These are phyloP conservation scores for Panzeria rudis DNA, from an alignment of 2,888 invertebrate genomes.

Conservation along the genomic window DNA sequence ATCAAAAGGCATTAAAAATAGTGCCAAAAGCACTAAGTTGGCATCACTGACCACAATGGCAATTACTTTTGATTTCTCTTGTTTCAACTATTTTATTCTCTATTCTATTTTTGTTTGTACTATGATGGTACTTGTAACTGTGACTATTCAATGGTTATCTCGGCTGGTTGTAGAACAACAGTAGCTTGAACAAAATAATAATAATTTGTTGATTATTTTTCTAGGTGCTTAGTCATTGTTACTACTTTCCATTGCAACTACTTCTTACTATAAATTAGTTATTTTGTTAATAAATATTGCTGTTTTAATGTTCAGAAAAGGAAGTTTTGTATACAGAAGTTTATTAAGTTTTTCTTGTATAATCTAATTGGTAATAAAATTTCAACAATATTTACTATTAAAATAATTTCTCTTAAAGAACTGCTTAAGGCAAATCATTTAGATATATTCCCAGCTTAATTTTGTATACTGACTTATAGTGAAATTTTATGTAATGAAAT, in stretches of 20 bases:
- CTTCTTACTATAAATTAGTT: conserved; percentile 43
- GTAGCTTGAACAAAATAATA: background rate
- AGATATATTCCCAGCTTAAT: too few relatives aligned
- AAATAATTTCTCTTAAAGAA: too few relatives aligned
- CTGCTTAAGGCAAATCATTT: too few relatives aligned
- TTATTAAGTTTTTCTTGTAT: background rate
- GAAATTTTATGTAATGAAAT: too few relatives aligned
- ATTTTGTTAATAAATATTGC: background rate
- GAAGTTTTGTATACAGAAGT: background rate
- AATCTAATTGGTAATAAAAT: background rate
- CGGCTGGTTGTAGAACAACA: background rate
- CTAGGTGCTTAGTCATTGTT: conserved; percentile 10
- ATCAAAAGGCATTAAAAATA: too few relatives aligned
- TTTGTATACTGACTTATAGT: too few relatives aligned
- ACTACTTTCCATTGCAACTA: background rate
- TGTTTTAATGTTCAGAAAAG: background rate
- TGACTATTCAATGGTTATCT: conserved; percentile 48
- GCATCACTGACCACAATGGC: too few relatives aligned
- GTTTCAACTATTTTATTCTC: conserved; percentile 5
- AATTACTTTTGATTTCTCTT: conserved; percentile 45
- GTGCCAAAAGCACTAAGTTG: too few relatives aligned
- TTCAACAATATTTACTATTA: too few relatives aligned
- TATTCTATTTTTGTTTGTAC: conserved; percentile 5
- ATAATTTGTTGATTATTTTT: conserved; percentile 43
- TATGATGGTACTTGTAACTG: conserved; percentile 8